A percentile compares a stretch with the other conserved stretches of the same genome.
phyloP scores from a whole-genome alignment of 1,140 invertebrate genomes.

The Ectropis grisescens region DNA sequence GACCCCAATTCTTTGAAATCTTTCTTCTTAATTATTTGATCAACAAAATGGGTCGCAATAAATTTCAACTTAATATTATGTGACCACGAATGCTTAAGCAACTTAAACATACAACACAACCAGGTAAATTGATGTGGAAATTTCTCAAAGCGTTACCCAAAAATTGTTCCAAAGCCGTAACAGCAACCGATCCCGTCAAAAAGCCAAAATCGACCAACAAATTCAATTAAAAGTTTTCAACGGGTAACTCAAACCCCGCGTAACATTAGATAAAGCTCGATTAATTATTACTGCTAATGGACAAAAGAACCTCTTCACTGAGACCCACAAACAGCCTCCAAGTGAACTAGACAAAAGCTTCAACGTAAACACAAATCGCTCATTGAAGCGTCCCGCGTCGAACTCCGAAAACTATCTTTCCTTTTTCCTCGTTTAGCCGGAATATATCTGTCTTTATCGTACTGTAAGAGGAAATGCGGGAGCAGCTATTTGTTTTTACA shows the following conservation, averaged over 20 bases:
- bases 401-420: constrained; percentile 33
- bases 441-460: constrained; percentile 46
- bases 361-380: constrained; percentile 51
- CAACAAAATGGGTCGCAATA: too few relatives aligned
- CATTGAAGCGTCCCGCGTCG: constrained; percentile 33
- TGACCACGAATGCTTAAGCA: too few relatives aligned
- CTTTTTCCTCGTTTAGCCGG: constrained; percentile 26
- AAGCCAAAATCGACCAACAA: constrained; percentile 56
- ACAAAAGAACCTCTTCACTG: constrained; percentile 47
- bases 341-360: constrained; percentile 46
- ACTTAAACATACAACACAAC: too few relatives aligned
- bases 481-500: constrained; percentile 65
- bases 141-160: constrained; percentile 33
- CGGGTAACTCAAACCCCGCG: constrained; percentile 45
- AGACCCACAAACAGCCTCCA: constrained; percentile 42
- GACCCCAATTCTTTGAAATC: too few relatives aligned
- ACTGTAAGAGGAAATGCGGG: constrained; percentile 37
- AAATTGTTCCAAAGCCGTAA: constrained; percentile 44
- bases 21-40: too few relatives aligned
- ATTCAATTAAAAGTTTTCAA: constrained; percentile 63
- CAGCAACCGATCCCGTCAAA: constrained; percentile 46
- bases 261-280: constrained; percentile 53
- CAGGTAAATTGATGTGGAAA: constrained; percentile 34
- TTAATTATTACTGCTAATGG: constrained; percentile 54
- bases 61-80: too few relatives aligned